These are phyloP conservation scores for Eumerus sabulonum DNA, from an alignment of 2,888 invertebrate genomes.

Conservation along the genomic window DNA sequence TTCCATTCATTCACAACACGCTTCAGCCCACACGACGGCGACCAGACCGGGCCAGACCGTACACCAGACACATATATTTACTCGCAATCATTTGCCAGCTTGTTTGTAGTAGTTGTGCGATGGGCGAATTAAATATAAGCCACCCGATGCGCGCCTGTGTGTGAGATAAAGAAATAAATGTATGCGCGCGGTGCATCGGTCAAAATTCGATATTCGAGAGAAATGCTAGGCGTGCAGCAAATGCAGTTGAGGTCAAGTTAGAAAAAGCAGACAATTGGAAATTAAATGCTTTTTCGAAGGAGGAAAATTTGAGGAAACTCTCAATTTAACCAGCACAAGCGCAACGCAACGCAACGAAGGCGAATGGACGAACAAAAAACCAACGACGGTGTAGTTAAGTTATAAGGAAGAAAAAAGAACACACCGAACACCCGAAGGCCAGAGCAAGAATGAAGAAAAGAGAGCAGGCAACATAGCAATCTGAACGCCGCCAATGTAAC, in stretches of 20 bases:
- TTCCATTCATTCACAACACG: conserved; percentile 65
- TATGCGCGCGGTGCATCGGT: conserved; percentile 25
- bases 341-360: neutral
- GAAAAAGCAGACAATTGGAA: conserved; percentile 34
- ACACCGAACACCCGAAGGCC: too few species aligned
- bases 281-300: conserved; percentile 26
- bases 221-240: conserved; percentile 60
- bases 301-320: neutral
- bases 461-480: conserved; percentile 53
- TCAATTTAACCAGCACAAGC: conserved; percentile 25
- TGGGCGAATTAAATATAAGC: neutral
- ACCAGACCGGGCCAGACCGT: conserved; percentile 22
- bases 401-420: too few species aligned
- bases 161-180: conserved; percentile 14
- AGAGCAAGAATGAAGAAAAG: conserved; percentile 17
- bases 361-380: too few species aligned
- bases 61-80: conserved; percentile 10
- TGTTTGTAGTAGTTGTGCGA: conserved; percentile 9
- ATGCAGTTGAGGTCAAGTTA: conserved; percentile 13
- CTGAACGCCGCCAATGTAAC: conserved; percentile 67
- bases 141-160: neutral
- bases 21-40: conserved; percentile 23
- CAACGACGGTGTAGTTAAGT: too few species aligned
- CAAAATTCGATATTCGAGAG: conserved; percentile 63
- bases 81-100: conserved; percentile 23